Percentiles rank a stretch among this genome's conserved stretches.
Evolutionary conservation across 2,888 invertebrate species (phyloP).

Genomic region (Pseudoips prasinana): DNA sequence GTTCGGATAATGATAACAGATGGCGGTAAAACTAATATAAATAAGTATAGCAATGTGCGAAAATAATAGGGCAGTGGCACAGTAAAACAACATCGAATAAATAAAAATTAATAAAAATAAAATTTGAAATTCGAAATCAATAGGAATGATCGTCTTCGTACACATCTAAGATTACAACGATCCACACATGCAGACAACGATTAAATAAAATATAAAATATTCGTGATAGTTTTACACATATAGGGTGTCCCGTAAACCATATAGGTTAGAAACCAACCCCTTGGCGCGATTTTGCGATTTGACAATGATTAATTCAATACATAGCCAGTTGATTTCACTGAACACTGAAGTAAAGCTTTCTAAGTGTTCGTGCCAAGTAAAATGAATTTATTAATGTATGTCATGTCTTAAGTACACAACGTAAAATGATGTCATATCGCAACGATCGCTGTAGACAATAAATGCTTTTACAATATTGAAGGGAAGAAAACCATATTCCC

Average conservation of each 20-base stretch:
- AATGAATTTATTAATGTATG: too few species aligned
- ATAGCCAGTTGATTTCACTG: too few species aligned
- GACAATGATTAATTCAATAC: slow-evolving; percentile 5
- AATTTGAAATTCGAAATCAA: slow-evolving; percentile 64
- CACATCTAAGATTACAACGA: slow-evolving; percentile 51
- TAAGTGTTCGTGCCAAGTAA: too few species aligned
- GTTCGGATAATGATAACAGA: too few species aligned
- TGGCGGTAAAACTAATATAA: too few species aligned
- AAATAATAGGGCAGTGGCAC: slow-evolving; percentile 43
- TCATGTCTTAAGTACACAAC: too few species aligned
- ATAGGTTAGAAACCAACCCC: slow-evolving; percentile 58
- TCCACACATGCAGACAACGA: slow-evolving; percentile 52
- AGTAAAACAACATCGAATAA: slow-evolving; percentile 36
- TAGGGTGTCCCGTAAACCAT: slow-evolving; percentile 54
- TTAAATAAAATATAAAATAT: slow-evolving; percentile 32
- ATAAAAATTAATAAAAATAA: slow-evolving; percentile 35
- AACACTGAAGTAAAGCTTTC: too few species aligned
- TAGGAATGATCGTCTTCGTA: slow-evolving; percentile 66
- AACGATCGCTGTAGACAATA: slow-evolving; percentile 47
- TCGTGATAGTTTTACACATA: slow-evolving; percentile 28
- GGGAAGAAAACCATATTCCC: slow-evolving; percentile 46
- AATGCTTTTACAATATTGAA: slow-evolving; percentile 52
- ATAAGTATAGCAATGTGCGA: slow-evolving; percentile 5
- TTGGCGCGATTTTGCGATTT: slow-evolving; percentile 34
- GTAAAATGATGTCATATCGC: slow-evolving; percentile 35